phyloP scores from a whole-genome alignment of 92 coral and sea anemone species.

The Epizoanthus scotinus region DNA sequence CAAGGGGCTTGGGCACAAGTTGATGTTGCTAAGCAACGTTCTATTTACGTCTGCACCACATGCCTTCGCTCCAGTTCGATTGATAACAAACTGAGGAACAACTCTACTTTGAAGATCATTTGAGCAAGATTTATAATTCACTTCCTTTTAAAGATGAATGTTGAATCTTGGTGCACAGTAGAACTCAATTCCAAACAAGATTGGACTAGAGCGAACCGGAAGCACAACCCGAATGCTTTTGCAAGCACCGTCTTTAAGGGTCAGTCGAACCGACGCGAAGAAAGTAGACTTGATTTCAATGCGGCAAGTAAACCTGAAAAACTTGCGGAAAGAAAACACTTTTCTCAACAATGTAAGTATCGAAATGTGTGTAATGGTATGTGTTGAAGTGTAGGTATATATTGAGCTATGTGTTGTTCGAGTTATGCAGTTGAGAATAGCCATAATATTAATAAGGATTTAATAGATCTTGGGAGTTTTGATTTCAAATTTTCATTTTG shows the following conservation, averaged over 20 bases:
- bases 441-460: no score
- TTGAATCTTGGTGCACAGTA: slow-evolving; percentile 99
- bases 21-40: no score
- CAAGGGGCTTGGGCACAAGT: no score
- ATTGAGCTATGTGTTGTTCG: no score
- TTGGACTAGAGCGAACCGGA: slow-evolving; percentile 95
- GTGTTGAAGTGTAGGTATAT: not conserved
- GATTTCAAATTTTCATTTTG: not conserved
- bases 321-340: slow-evolving; percentile 87
- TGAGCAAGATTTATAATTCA: not conserved
- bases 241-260: slow-evolving; percentile 89
- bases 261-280: slow-evolving; percentile 76
- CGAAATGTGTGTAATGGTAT: not conserved
- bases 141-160: slow-evolving; percentile 68
- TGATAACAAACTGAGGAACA: no score
- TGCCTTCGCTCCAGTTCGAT: no score
- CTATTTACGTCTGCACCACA: no score
- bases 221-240: slow-evolving; percentile 79
- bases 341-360: slow-evolving; percentile 87
- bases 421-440: no score
- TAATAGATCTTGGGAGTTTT: no score
- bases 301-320: slow-evolving; percentile 65
- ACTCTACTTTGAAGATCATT: not conserved
- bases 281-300: slow-evolving; percentile 70
- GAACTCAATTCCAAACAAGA: slow-evolving; percentile 92